Conservation (phyloP, 2,797 vertebrate genomes). For the Bradypodion pumilum region DNA sequence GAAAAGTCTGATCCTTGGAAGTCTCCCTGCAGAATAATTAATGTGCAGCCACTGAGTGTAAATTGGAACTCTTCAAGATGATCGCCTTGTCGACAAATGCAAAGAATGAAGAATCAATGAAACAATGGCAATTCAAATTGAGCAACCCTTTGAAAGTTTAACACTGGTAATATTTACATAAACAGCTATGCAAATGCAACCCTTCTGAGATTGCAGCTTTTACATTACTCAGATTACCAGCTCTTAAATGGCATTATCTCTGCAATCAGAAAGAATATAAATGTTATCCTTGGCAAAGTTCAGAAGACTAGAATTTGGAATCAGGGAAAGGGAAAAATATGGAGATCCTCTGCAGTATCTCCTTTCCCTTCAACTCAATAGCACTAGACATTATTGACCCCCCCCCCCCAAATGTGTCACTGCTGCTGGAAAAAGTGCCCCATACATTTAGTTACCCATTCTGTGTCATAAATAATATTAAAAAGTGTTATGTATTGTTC, state of each 20-base stretch:
- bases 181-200: constrained; percentile 39
- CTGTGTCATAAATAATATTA: background rate
- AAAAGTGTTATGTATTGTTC: background rate
- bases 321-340: accelerated
- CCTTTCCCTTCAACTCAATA: background rate
- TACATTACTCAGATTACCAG: constrained; percentile 34
- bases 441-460: background rate
- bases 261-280: constrained; percentile 24
- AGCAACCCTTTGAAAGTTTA: constrained; percentile 47
- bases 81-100: constrained; percentile 37
- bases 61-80: constrained; percentile 46
- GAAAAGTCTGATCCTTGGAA: constrained; percentile 12
- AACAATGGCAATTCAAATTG: constrained; percentile 24
- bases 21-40: constrained; percentile 33
- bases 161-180: constrained; percentile 49
- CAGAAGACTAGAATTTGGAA: background rate
- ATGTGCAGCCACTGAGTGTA: constrained; percentile 30
- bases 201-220: constrained; percentile 38
- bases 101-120: constrained; percentile 42
- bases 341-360: background rate
- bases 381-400: background rate
- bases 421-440: background rate
- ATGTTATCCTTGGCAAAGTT: constrained; percentile 6
- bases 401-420: too few relatives aligned
- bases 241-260: constrained; percentile 41